phyloP scores from a whole-genome alignment of 1,140 invertebrate species.

The Centruroides vittatus region DNA sequence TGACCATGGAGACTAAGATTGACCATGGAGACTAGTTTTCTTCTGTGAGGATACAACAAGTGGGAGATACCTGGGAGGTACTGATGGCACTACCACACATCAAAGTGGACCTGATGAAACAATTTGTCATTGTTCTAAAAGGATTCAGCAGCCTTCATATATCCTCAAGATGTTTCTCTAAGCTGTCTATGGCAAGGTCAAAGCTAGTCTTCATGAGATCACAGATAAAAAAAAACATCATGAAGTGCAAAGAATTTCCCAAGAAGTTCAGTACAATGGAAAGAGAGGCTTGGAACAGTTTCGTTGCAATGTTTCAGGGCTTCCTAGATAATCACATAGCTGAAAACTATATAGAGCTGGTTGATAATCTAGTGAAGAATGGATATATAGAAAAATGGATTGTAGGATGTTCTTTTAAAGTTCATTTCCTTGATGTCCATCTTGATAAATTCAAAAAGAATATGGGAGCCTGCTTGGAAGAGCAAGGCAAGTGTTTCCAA shows the following conservation, averaged over 20 bases:
- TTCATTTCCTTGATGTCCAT: constrained; percentile 15
- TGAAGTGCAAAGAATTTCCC: not conserved
- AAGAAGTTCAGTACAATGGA: not conserved
- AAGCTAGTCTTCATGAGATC: no score
- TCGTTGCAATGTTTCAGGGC: constrained; percentile 9
- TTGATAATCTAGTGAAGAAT: constrained; percentile 11
- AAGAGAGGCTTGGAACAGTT: constrained; percentile 10
- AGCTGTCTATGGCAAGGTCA: no score
- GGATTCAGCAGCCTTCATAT: no score
- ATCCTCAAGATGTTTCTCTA: no score
- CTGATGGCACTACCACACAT: no score
- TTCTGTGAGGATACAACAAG: no score
- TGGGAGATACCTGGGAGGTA: no score
- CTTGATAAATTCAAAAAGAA: constrained; percentile 18
- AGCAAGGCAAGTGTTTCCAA: constrained; percentile 17
- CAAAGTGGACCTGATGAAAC: no score
- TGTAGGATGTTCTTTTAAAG: constrained; percentile 18
- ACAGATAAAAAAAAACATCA: not conserved
- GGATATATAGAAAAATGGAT: constrained; percentile 15
- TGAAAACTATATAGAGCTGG: constrained; percentile 12
- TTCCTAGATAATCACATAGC: constrained; percentile 16
- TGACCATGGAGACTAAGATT: no score
- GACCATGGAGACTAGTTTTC: no score
- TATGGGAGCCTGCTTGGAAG: constrained; percentile 8
- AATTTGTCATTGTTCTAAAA: no score